Conservation (phyloP, 1,140 invertebrate genomes). For the Polyergus mexicanus region DNA sequence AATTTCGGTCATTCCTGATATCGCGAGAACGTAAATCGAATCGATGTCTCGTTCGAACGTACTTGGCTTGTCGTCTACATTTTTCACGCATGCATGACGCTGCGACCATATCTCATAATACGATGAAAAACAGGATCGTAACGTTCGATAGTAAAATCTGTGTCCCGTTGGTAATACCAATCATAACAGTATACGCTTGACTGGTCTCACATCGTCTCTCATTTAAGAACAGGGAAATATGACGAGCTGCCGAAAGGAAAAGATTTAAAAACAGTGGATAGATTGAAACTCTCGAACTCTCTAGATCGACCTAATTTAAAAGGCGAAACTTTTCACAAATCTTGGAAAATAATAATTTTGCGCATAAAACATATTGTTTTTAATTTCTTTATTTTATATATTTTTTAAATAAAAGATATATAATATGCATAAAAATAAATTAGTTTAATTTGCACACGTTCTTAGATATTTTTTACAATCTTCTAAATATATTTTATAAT, state of each 20-base stretch:
- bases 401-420: not conserved
- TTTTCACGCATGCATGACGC: constrained; percentile 58
- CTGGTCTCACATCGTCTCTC: constrained; percentile 44
- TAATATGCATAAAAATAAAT: constrained; percentile 1
- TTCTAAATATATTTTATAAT: not conserved
- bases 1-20: constrained; percentile 52
- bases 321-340: constrained; percentile 10
- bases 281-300: constrained; percentile 1
- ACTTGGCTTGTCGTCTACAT: constrained; percentile 65
- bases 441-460: not conserved
- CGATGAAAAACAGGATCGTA: constrained; percentile 72
- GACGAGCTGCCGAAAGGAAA: not conserved
- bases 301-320: constrained; percentile 27
- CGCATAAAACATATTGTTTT: not conserved
- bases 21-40: constrained; percentile 53
- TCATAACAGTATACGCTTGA: constrained; percentile 52
- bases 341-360: not conserved
- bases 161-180: constrained; percentile 49
- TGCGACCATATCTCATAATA: constrained; percentile 52
- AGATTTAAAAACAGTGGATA: not conserved
- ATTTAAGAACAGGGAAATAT: constrained; percentile 16
- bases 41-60: constrained; percentile 60
- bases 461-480: not conserved
- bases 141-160: constrained; percentile 61
- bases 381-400: not conserved